These are phyloP conservation scores for Psix sp. DNA, from an alignment of 1,140 invertebrate genomes.

Conservation along the genomic window DNA sequence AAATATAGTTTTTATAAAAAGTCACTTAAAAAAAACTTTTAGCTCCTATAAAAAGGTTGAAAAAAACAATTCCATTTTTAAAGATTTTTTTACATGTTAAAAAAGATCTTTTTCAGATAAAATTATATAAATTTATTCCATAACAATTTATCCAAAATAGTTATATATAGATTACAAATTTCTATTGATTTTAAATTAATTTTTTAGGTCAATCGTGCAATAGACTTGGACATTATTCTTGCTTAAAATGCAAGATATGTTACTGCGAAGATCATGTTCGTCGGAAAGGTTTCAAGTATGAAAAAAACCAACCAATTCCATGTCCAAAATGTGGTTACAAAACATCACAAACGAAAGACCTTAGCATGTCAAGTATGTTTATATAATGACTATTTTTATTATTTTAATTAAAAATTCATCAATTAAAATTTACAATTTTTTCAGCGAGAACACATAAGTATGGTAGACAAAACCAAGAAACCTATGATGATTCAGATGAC, in stretches of 20 bases:
- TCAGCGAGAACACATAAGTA: constrained; percentile 88
- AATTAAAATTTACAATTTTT: constrained; percentile 57
- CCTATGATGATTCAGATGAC: constrained; percentile 75
- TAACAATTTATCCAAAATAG: too few species aligned
- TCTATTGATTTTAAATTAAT: constrained; percentile 18
- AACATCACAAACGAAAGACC: constrained; percentile 93
- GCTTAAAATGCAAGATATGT: constrained; percentile 95
- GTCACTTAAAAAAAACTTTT: too few species aligned
- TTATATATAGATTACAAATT: too few species aligned
- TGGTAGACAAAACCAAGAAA: constrained; percentile 84
- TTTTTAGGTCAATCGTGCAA: constrained; percentile 92
- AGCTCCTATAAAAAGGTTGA: too few species aligned
- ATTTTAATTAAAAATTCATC: constrained; percentile 13
- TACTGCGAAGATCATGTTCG: constrained; percentile 98
- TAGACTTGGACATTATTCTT: constrained; percentile 94
- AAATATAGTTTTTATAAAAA: too few species aligned
- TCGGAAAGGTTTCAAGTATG: constrained; percentile 94
- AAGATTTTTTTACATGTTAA: too few species aligned
- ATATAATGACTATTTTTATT: constrained; percentile 24
- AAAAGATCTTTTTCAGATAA: too few species aligned
- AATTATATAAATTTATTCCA: too few species aligned
- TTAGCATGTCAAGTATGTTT: constrained; percentile 94
- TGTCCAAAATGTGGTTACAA: constrained; percentile 97
- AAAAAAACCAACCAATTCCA: constrained; percentile 91
- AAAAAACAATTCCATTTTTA: too few species aligned